Base-by-base conservation (phyloP, 1,140 invertebrate species). In the Manduca sexta region DNA sequence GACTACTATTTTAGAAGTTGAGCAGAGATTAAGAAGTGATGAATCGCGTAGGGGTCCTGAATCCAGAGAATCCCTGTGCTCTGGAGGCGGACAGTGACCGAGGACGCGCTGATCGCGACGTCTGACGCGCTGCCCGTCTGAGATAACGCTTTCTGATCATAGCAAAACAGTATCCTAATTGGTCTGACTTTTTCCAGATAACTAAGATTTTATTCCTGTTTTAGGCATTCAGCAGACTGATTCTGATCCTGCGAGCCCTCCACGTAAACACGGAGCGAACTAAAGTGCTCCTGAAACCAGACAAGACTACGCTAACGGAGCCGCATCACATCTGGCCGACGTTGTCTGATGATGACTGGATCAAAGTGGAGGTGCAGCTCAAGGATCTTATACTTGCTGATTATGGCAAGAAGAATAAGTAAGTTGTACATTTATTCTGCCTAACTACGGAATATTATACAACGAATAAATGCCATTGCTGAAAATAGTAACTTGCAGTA, bases 401-500 rank as follows among this genome's bases (percentile, higher is more conserved):
- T 87, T 99, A 99, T 74, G 98, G 98, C 68, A 99, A 99, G 87
- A 99, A 99, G 88, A 99, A 99, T 86, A 99, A 99, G 90, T 91
- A 58, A 86, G 88, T 85, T 26, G 17, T 16, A 21, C 11, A 39
- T n/a, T 8, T 8, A 26, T 26, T 35, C n/a, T n/a, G n/a, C n/a
- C n/a, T n/a, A n/a, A n/a, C n/a, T n/a, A n/a, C n/a, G n/a, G n/a
- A n/a, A n/a, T n/a, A n/a, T n/a, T n/a, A n/a, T n/a, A n/a, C n/a
- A n/a, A n/a, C n/a, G n/a, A n/a, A n/a, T n/a, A n/a, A n/a, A n/a
- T n/a, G n/a, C n/a, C n/a, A n/a, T n/a, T n/a, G n/a, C n/a, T n/a
- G n/a, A n/a, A n/a, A n/a, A n/a, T n/a, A n/a, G n/a, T n/a, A n/a
- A n/a, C n/a, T n/a, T n/a, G n/a, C n/a, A n/a, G n/a, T n/a, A n/a